phyloP scores from a whole-genome alignment of 2,888 invertebrate species.

The Branchellion lobata region DNA sequence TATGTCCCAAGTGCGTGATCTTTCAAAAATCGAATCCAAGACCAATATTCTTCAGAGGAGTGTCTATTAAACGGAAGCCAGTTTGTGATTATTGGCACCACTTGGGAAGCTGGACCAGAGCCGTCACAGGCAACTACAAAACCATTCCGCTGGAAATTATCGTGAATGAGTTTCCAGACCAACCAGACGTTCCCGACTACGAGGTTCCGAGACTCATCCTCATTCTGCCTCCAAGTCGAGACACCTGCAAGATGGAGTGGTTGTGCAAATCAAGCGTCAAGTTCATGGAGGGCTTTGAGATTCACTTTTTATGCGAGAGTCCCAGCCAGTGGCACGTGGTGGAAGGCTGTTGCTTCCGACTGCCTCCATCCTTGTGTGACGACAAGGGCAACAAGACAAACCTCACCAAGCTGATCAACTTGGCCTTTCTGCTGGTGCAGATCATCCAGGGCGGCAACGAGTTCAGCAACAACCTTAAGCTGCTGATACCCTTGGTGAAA shows the following conservation, averaged over 20 bases:
- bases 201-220: slow-evolving; percentile 28
- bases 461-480: slow-evolving; percentile 48
- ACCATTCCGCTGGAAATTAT: background rate
- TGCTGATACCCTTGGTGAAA: slow-evolving; percentile 51
- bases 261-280: slow-evolving; percentile 48
- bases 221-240: slow-evolving; percentile 2
- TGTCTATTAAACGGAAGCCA: slow-evolving; percentile 34
- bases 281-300: slow-evolving; percentile 54
- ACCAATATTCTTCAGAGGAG: slow-evolving; percentile 26
- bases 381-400: slow-evolving; percentile 26
- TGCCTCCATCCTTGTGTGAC: slow-evolving; percentile 47
- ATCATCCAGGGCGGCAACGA: slow-evolving; percentile 52
- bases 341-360: slow-evolving; percentile 50
- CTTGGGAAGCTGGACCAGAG: slow-evolving; percentile 39
- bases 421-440: slow-evolving; percentile 52
- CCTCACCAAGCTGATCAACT: slow-evolving; percentile 43
- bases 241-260: slow-evolving; percentile 49
- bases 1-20: slow-evolving; percentile 35
- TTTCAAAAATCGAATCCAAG: slow-evolving; percentile 31
- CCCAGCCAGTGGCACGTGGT: slow-evolving; percentile 52
- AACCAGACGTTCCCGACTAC: slow-evolving; percentile 30
- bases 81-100: slow-evolving; percentile 41
- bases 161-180: background rate
- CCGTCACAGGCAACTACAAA: slow-evolving; percentile 29
- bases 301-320: slow-evolving; percentile 53